Evolutionary conservation across 2,113 vertebrate genomes (phyloP), one percentile per base, ranked within the genome.

Genomic region (Meriones unguiculatus): DNA sequence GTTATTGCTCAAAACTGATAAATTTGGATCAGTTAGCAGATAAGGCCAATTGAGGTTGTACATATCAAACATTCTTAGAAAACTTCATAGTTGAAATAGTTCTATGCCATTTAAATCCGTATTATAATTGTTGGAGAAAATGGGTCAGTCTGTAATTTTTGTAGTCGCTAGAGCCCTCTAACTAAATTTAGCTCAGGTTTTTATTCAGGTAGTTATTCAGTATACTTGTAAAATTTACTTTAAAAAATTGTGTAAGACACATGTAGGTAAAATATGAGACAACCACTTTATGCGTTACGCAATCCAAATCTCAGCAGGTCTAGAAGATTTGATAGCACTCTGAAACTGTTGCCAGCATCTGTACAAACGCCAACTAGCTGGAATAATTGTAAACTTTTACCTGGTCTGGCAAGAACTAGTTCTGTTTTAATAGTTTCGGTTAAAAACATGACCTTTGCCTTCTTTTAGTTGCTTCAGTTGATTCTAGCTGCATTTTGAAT

Each of bases 131-230:
- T 59, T 77, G 87, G 64, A 89, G 80, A 75, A 96, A 96, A 95
- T 95, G 93, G 87, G 69, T 95, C 87, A 95, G 30, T 89, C 30
- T 95, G 69, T 96, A 84, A 95, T 94, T 95, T 97, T 96, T 89
- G 57, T 90, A 69, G 41, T 97, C 72, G 88, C 35, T 82, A 73
- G 54, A 94, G 54, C 25, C 22, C 35, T 92, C 46, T 25, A 88
- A 76, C 70, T 95, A 96, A 90, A 95, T 96, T 95, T 92, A 95
- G 70, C 52, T 80, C 91, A 89, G 50, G 35, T 95, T 32, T 94
- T 89, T 93, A 89, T 89, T 90, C 78, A 94, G 30, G 38, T 54
- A 96, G 2, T 95, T 94, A 75, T n/a, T 57, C 28, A 57, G n/a
- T 67, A 46, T 95, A 82, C 46, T 91, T 93, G 64, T 25, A 91